A percentile compares a stretch with the other conserved stretches of the same genome.
phyloP scores from a whole-genome alignment of 2,888 invertebrate species.

The Drosophila cognata region DNA sequence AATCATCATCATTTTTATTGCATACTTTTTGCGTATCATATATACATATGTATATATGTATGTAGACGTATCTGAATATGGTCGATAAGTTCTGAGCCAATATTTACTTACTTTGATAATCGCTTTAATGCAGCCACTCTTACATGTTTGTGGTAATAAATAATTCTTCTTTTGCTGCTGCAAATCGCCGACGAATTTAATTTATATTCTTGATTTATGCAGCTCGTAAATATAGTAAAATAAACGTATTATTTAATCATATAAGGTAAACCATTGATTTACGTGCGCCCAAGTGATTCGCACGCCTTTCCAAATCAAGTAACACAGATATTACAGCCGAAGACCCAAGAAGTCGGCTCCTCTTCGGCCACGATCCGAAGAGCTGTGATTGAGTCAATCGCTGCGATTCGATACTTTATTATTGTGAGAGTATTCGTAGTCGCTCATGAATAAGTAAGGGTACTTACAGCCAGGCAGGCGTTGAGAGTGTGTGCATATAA shows the following conservation, averaged over 20 bases:
- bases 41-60: not conserved
- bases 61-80: not conserved
- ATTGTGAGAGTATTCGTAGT: slow-evolving; percentile 16
- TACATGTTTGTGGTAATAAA: slow-evolving; percentile 25
- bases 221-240: slow-evolving; percentile 21
- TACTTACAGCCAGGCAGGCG: slow-evolving; percentile 4
- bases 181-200: slow-evolving; percentile 15
- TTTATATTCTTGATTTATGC: slow-evolving; percentile 32
- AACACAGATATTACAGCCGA: slow-evolving; percentile 9
- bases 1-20: slow-evolving; percentile 77
- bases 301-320: slow-evolving; percentile 20
- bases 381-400: slow-evolving; percentile 45
- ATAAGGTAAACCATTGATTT: slow-evolving; percentile 17
- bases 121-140: slow-evolving; percentile 20
- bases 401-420: slow-evolving; percentile 20
- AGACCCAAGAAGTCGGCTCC: slow-evolving; percentile 9
- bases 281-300: slow-evolving; percentile 8
- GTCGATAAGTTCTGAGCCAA: slow-evolving; percentile 23
- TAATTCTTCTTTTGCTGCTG: not conserved
- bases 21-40: slow-evolving; percentile 69
- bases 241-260: slow-evolving; percentile 4
- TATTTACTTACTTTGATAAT: slow-evolving; percentile 43
- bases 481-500: slow-evolving; percentile 66
- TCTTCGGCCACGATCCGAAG: slow-evolving; percentile 16
- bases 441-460: slow-evolving; percentile 22